Evolutionary conservation across 2,113 vertebrate species (phyloP).

Genomic region (Bufo bufo): DNA sequence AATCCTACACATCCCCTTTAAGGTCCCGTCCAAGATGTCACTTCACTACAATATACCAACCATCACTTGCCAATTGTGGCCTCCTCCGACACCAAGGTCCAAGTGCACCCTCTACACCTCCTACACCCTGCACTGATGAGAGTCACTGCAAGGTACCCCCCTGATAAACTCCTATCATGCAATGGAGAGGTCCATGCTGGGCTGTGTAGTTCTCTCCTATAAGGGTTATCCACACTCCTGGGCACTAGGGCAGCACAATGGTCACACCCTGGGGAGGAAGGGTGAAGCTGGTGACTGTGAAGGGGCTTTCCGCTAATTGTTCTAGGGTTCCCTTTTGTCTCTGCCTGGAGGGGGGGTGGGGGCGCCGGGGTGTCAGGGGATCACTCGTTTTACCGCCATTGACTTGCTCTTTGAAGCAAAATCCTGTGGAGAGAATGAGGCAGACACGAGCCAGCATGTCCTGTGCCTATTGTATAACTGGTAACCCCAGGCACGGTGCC

Average conservation of each 20-base stretch:
- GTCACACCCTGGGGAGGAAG: neutral
- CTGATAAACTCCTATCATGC: too few relatives aligned
- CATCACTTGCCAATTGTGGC: too few relatives aligned
- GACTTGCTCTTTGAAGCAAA: neutral
- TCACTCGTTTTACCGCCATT: neutral
- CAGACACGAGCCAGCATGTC: constrained; percentile 24
- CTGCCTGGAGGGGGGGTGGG: neutral
- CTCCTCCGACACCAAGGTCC: too few relatives aligned
- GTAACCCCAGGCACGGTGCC: constrained; percentile 11
- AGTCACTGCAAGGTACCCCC: too few relatives aligned
- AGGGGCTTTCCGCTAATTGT: constrained; percentile 35
- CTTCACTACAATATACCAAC: too few relatives aligned
- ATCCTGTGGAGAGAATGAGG: neutral
- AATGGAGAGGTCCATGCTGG: neutral
- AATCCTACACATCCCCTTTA: too few relatives aligned
- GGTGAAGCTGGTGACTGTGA: neutral
- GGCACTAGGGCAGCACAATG: neutral
- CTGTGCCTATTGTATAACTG: constrained; percentile 29
- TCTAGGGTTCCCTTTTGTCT: neutral
- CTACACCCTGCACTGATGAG: too few relatives aligned
- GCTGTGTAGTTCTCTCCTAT: neutral
- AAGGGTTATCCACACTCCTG: neutral
- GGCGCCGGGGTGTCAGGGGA: neutral
- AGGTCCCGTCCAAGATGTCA: too few relatives aligned
- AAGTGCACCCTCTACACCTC: too few relatives aligned